Evolutionary conservation across 1,140 invertebrate genomes (phyloP), one percentile per base, ranked within the genome.

Genomic region (Scaptomyza montana): DNA sequence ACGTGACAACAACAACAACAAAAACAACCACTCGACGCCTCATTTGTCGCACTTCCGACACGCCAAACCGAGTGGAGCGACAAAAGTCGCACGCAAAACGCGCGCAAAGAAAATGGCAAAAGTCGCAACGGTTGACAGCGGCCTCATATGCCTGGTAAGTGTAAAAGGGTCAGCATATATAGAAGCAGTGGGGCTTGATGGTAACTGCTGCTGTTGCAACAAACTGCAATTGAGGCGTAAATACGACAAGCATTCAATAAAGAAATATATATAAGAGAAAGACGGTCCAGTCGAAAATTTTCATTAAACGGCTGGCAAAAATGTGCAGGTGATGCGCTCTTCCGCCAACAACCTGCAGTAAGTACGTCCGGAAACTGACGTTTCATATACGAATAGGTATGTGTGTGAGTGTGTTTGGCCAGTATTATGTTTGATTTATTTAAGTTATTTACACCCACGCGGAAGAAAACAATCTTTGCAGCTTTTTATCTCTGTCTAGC

Each of bases 61-160:
- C n/a, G 12, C 12, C 39, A n/a, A 4, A 25, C 61, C 39, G 39
- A 46, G 39, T 41, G 43, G 9, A 46, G 61, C 62, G 63, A 56
- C 54, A 60, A 61, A 71, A 74, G 57, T 67, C 55, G 55, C 46
- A 43, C 30, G 30, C 47, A 57, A 60, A 65, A 62, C 43, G 63
- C 43, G 53, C 12, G 33, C 5, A 47, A 59, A 54, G 65, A 70
- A 70, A 75, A 84, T 82, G 80, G 80, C 64, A 61, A 77, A 46
- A 28, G 45, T 36, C 46, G 62, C 60, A 49, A 10, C 41, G 25
- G 50, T 46, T 13, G 41, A 13, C 66, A 45, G 43, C 39, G 10
- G 19, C 25, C 64, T 64, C 77, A 74, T 64, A 59, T 70, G 67
- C 53, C 53, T 80, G 80, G 80, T 85, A 80, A 84, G 80, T 84